These are phyloP conservation scores for Tinamus guttatus DNA, from an alignment of 2,113 vertebrate species.

Conservation along the genomic window DNA sequence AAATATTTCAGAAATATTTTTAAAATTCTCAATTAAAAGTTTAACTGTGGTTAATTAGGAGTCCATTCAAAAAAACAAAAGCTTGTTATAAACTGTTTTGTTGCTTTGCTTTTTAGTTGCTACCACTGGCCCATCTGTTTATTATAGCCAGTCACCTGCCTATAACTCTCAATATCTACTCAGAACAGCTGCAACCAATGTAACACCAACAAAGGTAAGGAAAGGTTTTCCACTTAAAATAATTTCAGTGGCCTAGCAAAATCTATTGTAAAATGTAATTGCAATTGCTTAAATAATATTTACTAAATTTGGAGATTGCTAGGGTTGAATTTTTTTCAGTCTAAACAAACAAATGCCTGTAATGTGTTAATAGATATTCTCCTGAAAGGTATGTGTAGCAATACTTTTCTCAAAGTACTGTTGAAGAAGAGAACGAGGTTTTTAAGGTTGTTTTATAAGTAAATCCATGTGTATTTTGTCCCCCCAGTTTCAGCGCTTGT, in stretches of 20 bases:
- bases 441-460: not conserved
- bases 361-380: fast-evolving
- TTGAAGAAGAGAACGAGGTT: not conserved
- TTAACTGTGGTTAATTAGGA: not conserved
- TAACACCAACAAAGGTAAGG: slow-evolving; percentile 94
- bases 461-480: not conserved
- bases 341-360: not conserved
- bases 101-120: slow-evolving; percentile 80
- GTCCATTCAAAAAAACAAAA: not conserved
- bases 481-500: not conserved
- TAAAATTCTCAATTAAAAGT: not conserved
- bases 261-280: not conserved
- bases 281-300: not conserved
- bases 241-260: not conserved
- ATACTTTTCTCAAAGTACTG: not conserved
- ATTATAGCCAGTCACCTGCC: slow-evolving; percentile 93
- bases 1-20: not conserved
- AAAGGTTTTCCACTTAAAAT: not conserved
- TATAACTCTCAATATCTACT: slow-evolving; percentile 96
- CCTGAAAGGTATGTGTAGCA: not conserved
- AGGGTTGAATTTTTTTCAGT: not conserved
- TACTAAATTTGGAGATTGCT: not conserved
- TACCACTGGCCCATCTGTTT: slow-evolving; percentile 90
- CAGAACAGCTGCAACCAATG: slow-evolving; percentile 87
- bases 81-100: not conserved